Percentiles rank a stretch among this genome's conserved stretches.
Evolutionary conservation across 2,797 vertebrate species (phyloP).

Genomic region (Thripadectes ignobilis): DNA sequence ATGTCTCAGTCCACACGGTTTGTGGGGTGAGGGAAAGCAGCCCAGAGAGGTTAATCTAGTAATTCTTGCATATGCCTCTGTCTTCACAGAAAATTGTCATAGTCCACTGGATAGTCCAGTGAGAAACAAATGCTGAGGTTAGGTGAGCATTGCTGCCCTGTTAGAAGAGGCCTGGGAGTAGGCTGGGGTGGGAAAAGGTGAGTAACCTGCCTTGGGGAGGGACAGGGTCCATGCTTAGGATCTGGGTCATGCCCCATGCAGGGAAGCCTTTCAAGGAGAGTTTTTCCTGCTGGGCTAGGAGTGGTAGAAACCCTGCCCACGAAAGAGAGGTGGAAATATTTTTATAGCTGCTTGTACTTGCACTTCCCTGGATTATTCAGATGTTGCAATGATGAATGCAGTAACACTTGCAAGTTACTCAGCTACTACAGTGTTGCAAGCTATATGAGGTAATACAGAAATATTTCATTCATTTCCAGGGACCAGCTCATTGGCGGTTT

Average conservation of each 20-base stretch:
- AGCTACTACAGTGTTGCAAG: not conserved
- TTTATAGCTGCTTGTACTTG: not conserved
- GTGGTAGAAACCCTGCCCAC: not conserved
- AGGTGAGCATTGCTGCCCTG: not conserved
- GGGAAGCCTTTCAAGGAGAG: not conserved
- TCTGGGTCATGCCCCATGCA: accelerated
- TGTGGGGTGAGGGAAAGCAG: not conserved
- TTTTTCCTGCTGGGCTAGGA: not conserved
- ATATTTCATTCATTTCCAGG: constrained; percentile 51
- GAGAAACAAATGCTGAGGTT: not conserved
- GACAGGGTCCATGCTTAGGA: not conserved
- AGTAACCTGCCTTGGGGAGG: not conserved
- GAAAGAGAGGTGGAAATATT: not conserved
- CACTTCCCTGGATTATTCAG: not conserved
- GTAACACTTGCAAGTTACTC: not conserved
- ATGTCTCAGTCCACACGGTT: not conserved
- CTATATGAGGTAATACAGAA: constrained; percentile 47
- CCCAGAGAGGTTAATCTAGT: not conserved
- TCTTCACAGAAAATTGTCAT: not conserved
- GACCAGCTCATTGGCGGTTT: not conserved
- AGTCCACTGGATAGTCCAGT: not conserved
- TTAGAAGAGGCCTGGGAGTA: not conserved
- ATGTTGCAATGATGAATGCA: not conserved
- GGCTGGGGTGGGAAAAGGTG: not conserved
- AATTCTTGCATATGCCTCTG: not conserved